phyloP scores from a whole-genome alignment of 2,113 vertebrate species.

The Rynchops niger region DNA sequence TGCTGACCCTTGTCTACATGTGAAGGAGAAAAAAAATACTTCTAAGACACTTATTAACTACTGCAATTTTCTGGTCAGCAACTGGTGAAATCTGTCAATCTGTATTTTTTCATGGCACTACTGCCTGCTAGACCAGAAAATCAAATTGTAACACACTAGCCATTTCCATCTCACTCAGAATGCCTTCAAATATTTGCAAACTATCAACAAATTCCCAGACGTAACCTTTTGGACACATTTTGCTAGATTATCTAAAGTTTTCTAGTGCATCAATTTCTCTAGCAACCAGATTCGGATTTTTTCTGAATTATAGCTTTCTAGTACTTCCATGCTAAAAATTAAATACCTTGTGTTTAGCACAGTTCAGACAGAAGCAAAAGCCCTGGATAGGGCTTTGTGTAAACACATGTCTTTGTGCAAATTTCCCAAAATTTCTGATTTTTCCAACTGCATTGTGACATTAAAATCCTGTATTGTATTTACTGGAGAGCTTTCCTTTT shows the following conservation, averaged over 20 bases:
- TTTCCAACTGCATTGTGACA: background rate
- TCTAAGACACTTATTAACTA: background rate
- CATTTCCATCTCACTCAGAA: background rate
- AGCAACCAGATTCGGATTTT: background rate
- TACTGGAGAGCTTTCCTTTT: background rate
- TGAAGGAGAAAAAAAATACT: background rate
- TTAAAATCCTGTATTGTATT: background rate
- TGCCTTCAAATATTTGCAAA: background rate
- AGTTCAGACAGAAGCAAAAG: background rate
- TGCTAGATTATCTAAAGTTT: background rate
- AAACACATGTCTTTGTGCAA: background rate
- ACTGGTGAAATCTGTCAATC: background rate
- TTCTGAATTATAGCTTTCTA: background rate
- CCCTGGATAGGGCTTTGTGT: background rate
- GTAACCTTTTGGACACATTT: background rate
- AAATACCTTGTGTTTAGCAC: background rate
- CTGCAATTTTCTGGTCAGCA: background rate
- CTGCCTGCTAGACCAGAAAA: background rate
- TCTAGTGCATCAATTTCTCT: background rate
- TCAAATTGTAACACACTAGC: background rate
- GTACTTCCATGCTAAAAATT: background rate
- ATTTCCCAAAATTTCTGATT: background rate
- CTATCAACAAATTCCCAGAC: background rate
- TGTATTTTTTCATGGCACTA: background rate
- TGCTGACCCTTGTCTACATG: rapidly evolving